Percentiles rank a stretch among this genome's conserved stretches.
These are phyloP conservation scores for Spondyliosoma cantharus DNA, from an alignment of 2,797 vertebrate genomes.

Conservation along the genomic window DNA sequence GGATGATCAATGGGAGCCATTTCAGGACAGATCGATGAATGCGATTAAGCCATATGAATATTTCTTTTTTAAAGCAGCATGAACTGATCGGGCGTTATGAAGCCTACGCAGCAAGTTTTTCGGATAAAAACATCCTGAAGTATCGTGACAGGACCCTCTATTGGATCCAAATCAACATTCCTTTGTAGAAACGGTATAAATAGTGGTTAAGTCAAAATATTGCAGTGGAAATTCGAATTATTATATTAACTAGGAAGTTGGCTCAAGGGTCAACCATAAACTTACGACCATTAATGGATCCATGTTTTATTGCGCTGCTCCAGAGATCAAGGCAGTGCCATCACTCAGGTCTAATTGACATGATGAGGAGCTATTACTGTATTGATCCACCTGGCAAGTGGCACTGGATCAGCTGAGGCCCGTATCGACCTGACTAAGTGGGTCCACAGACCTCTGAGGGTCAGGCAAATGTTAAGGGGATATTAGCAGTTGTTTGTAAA, in stretches of 20 bases:
- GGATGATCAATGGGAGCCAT: conserved; percentile 50
- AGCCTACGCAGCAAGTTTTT: conserved; percentile 30
- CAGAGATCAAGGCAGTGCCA: conserved; percentile 66
- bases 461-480: conserved; percentile 80
- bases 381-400: conserved; percentile 84
- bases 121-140: conserved; percentile 40
- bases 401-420: conserved; percentile 80
- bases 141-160: conserved; percentile 8
- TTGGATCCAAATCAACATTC: conserved; percentile 42
- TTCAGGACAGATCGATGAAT: conserved; percentile 51
- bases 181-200: conserved; percentile 48
- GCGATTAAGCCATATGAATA: conserved; percentile 21
- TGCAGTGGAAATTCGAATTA: conserved; percentile 60
- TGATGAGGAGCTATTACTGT: conserved; percentile 81
- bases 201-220: conserved; percentile 56
- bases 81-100: conserved; percentile 17
- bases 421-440: conserved; percentile 78
- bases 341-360: conserved; percentile 82
- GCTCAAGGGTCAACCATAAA: conserved; percentile 68
- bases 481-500: conserved; percentile 70
- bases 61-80: conserved; percentile 17
- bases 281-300: conserved; percentile 66
- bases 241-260: conserved; percentile 66
- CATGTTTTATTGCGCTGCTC: conserved; percentile 70
- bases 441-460: conserved; percentile 71